These are phyloP conservation scores for Procavia capensis DNA, from an alignment of 2,113 vertebrate species.

Conservation along the genomic window DNA sequence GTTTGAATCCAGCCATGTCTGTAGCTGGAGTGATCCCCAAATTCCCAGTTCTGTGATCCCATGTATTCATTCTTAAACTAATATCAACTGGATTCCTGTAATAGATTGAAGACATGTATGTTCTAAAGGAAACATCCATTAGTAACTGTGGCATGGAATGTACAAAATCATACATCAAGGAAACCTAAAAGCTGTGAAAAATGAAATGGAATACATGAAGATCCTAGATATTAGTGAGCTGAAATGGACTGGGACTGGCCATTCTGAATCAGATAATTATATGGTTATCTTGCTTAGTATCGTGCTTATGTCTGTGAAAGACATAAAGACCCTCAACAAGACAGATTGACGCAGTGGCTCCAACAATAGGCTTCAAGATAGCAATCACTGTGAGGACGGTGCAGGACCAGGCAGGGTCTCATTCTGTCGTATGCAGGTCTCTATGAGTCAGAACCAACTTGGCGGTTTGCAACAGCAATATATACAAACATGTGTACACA, in stretches of 20 bases:
- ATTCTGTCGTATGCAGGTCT: background rate
- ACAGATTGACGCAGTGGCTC: background rate
- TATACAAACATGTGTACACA: too few relatives aligned
- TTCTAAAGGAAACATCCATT: background rate
- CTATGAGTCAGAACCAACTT: background rate
- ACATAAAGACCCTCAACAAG: background rate
- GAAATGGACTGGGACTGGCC: too few relatives aligned
- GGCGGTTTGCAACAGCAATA: background rate
- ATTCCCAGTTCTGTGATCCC: background rate
- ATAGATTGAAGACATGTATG: background rate
- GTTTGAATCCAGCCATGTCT: background rate
- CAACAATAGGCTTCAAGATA: background rate
- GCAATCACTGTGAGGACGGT: background rate
- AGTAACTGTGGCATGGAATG: too few relatives aligned
- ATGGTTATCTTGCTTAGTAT: background rate
- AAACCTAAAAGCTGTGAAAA: too few relatives aligned
- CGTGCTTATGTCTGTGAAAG: background rate
- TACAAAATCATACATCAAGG: too few relatives aligned
- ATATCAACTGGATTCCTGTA: background rate
- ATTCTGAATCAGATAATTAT: too few relatives aligned
- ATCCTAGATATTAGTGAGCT: too few relatives aligned
- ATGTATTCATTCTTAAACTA: background rate
- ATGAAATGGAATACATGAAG: too few relatives aligned
- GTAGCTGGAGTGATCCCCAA: background rate
- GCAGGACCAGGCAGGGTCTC: background rate